A percentile compares a stretch with the other conserved stretches of the same genome.
These are phyloP conservation scores for Blennius ocellaris DNA, from an alignment of 2,113 vertebrate species.

Conservation along the genomic window DNA sequence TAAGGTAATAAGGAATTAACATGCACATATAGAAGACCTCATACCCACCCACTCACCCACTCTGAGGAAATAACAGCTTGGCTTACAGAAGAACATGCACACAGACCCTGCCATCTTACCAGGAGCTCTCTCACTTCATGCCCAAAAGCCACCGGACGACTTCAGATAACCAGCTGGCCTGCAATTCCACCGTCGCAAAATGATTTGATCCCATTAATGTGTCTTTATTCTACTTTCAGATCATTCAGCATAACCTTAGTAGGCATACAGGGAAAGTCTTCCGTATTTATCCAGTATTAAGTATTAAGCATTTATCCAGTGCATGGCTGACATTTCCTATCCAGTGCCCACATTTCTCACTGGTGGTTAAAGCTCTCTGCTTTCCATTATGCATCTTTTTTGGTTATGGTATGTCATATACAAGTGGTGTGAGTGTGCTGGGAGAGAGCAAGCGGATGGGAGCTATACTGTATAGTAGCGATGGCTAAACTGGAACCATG, in stretches of 20 bases:
- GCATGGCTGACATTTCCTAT: constrained; percentile 63
- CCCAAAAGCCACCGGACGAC: constrained; percentile 24
- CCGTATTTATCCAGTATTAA: constrained; percentile 36
- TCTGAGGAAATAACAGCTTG: constrained; percentile 64
- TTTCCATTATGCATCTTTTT: constrained; percentile 63
- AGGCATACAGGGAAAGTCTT: constrained; percentile 25
- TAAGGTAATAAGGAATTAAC: constrained; percentile 59
- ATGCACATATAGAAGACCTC: constrained; percentile 34
- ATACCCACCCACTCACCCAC: constrained; percentile 52
- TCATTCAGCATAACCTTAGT: constrained; percentile 32
- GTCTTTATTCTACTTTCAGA: constrained; percentile 28
- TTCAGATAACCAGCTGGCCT: constrained; percentile 38
- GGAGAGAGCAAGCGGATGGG: constrained; percentile 54
- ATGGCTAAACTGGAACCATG: constrained; percentile 80
- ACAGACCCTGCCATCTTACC: constrained; percentile 50
- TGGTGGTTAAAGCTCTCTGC: constrained; percentile 49
- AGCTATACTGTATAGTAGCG: constrained; percentile 76
- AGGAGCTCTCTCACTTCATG: constrained; percentile 54
- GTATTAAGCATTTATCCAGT: constrained; percentile 43
- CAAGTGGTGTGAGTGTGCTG: constrained; percentile 48
- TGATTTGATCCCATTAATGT: constrained; percentile 18
- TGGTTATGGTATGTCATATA: constrained; percentile 53
- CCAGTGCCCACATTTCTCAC: constrained; percentile 42
- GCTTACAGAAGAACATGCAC: constrained; percentile 48
- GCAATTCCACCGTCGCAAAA: constrained; percentile 30